These are phyloP conservation scores for Drosophila flavopinicola DNA, from an alignment of 2,888 invertebrate genomes.

Conservation along the genomic window DNA sequence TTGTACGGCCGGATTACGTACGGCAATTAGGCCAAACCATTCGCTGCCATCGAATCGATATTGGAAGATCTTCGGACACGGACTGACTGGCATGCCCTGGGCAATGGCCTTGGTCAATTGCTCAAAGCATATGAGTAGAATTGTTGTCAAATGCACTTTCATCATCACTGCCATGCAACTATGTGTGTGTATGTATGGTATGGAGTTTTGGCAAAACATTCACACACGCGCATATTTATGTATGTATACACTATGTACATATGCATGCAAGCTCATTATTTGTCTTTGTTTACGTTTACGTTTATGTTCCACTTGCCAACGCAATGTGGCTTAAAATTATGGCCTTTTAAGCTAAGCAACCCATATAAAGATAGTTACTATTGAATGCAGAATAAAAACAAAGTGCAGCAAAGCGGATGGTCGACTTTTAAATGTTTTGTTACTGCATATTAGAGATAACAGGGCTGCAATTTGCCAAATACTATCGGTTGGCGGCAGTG, in stretches of 20 bases:
- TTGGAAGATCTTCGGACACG: slow-evolving; percentile 83
- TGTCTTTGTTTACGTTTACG: slow-evolving; percentile 20
- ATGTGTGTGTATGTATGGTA: no score
- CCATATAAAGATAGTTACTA: neutral
- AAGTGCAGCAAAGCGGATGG: no score
- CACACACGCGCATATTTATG: neutral
- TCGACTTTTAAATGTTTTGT: no score
- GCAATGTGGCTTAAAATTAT: neutral
- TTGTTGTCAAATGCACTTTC: slow-evolving; percentile 51
- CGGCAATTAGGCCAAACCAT: slow-evolving; percentile 84
- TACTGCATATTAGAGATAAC: no score
- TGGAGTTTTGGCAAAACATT: no score
- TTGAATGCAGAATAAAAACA: no score
- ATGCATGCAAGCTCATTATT: neutral
- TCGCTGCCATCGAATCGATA: slow-evolving; percentile 84
- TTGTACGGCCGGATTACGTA: slow-evolving; percentile 79
- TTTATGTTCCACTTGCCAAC: no score
- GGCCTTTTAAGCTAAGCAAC: neutral
- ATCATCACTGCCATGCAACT: slow-evolving; percentile 28
- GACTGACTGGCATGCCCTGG: slow-evolving; percentile 81
- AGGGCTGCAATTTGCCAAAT: no score
- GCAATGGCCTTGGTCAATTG: slow-evolving; percentile 64
- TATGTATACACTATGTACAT: neutral
- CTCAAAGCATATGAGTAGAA: slow-evolving; percentile 60
- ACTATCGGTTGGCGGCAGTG: no score